A percentile compares a stretch with the other conserved stretches of the same genome.
These are phyloP conservation scores for Clarias platycephalus DNA, from an alignment of 2,797 vertebrate genomes.

Conservation along the genomic window DNA sequence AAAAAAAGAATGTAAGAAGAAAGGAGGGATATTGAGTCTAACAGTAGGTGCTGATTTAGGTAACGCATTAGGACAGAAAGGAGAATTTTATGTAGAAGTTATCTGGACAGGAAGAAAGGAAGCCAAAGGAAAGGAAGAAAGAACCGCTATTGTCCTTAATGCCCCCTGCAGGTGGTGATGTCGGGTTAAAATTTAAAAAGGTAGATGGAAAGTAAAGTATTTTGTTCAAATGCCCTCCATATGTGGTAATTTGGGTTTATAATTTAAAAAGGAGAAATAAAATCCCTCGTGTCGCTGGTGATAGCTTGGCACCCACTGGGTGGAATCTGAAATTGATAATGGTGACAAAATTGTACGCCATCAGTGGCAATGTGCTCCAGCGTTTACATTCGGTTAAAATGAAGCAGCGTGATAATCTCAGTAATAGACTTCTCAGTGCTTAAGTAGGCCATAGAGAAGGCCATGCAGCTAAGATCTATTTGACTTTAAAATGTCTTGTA, in stretches of 20 bases:
- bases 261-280: conserved; percentile 17
- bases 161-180: neutral
- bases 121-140: too few species aligned
- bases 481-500: conserved; percentile 2
- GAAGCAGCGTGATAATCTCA: conserved; percentile 19
- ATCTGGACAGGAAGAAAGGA: neutral
- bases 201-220: neutral
- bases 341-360: conserved; percentile 12
- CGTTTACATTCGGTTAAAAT: conserved; percentile 26
- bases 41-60: neutral
- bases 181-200: neutral
- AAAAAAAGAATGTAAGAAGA: neutral
- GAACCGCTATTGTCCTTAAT: neutral
- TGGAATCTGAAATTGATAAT: conserved; percentile 26
- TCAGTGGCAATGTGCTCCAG: conserved; percentile 20
- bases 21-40: neutral
- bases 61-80: too few species aligned
- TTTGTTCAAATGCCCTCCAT: neutral
- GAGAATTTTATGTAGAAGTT: neutral
- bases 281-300: neutral
- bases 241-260: conserved; percentile 3
- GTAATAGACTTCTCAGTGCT: conserved; percentile 30
- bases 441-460: conserved; percentile 28
- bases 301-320: conserved; percentile 5
- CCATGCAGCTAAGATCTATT: conserved; percentile 17